Base-by-base conservation (phyloP, 2,113 vertebrate species). In the Lutjanus erythropterus region DNA sequence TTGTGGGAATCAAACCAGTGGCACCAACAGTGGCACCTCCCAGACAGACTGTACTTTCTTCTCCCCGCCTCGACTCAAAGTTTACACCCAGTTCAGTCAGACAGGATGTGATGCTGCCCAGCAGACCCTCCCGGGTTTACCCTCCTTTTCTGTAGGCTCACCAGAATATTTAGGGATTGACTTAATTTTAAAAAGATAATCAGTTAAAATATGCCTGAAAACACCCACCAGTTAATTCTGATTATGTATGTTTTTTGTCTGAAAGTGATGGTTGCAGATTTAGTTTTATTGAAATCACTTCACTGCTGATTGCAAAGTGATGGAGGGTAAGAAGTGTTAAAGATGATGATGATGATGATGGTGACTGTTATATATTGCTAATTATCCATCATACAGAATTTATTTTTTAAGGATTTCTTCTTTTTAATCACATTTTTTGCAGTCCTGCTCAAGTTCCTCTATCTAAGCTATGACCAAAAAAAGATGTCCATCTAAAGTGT, bases 31-130 rank as follows among this genome's bases (percentile, higher is more conserved):
- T 46, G 75, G 80, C 71, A 67, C 64, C 78, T 62, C 55, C 70
- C 71, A 49, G 55, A 62, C 65, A 23, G 44, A 44, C 66, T 77
- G 25, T 4, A 21, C 37, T 35, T 65, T 15, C 72, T 44, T 72
- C 67, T 81, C 75, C 60, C 75, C 81, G 78, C 88, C 87, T 88
- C 71, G 66, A 46, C 83, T 84, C n/a, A 3, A 76, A 79, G 84
- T 89, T 82, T 79, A 88, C 88, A 66, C 82, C 87, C 90, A 80
- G 84, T 74, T 72, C 66, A 53, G 27, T 77, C 75, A 79, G 47
- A 65, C 81, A 80, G 91, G 87, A 91, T 82, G 77, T 87, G 91
- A 82, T 87, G 87, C 77, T 83, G 86, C 58, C 58, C 53, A 37
- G 61, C 78, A 74, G n/a, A 39, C 27, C 50, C 12, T 23, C n/a